Conservation (phyloP, 2,797 vertebrate genomes). For the Chaetophractus vellerosus region DNA sequence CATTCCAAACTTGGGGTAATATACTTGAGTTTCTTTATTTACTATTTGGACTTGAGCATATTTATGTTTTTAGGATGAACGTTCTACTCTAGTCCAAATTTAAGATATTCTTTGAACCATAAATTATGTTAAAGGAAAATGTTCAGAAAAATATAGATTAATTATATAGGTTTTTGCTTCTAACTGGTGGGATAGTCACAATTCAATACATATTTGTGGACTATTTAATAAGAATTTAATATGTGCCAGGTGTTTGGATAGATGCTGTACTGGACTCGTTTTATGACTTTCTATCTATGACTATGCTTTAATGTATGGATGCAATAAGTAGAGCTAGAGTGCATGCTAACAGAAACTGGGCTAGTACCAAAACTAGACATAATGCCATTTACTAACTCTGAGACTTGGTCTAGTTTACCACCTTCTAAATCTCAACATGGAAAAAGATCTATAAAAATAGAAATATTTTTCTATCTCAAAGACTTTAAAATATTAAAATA, state of each 20-base stretch:
- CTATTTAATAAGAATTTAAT: not conserved
- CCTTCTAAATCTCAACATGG: not conserved
- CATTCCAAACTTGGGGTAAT: constrained; percentile 1
- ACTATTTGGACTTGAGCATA: not conserved
- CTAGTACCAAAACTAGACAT: not conserved
- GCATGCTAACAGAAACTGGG: not conserved
- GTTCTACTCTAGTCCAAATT: not conserved
- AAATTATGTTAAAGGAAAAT: constrained; percentile 6
- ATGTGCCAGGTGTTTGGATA: not conserved
- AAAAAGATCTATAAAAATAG: not conserved
- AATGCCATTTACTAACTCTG: not conserved
- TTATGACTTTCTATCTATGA: not conserved
- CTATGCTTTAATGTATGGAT: not conserved
- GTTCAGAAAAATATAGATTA: not conserved
- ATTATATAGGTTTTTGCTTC: not conserved
- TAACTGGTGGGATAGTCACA: not conserved
- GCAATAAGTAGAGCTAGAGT: not conserved
- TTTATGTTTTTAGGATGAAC: not conserved
- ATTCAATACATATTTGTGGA: not conserved
- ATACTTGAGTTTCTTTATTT: not conserved
- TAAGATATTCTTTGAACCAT: not conserved
- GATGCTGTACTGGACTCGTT: not conserved
- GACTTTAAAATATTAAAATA: not conserved
- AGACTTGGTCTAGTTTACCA: not conserved
- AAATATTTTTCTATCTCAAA: not conserved